Percentiles rank a stretch among this genome's conserved stretches.
Evolutionary conservation across 2,888 invertebrate genomes (phyloP).

Genomic region (Drosophila algonquin): DNA sequence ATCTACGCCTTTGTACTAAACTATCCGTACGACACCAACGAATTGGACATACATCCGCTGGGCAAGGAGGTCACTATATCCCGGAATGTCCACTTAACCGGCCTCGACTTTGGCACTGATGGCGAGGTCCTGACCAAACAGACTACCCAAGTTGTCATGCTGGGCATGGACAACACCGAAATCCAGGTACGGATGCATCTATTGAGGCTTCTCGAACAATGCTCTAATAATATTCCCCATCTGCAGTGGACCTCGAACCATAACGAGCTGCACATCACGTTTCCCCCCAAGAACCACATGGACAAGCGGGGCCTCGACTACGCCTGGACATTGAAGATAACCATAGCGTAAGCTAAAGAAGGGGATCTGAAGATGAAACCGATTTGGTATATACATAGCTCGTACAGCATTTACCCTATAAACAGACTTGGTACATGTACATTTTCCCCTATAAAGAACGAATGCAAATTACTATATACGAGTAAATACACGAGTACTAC

Average conservation of each 20-base stretch:
- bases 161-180: conserved; percentile 84
- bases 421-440: no score
- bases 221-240: not conserved
- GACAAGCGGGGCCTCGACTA: conserved; percentile 80
- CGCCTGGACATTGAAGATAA: conserved; percentile 83
- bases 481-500: no score
- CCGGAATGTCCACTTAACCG: conserved; percentile 60
- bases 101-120: conserved; percentile 54
- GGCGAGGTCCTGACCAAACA: conserved; percentile 42
- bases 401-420: no score
- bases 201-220: not conserved
- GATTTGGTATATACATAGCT: no score
- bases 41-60: conserved; percentile 85
- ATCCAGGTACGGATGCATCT: conserved; percentile 60
- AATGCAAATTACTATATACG: no score
- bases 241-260: conserved; percentile 74
- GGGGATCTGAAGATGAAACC: not conserved
- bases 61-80: conserved; percentile 52
- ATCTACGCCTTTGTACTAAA: conserved; percentile 89
- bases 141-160: conserved; percentile 79
- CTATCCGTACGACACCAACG: conserved; percentile 87
- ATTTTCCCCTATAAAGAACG: no score
- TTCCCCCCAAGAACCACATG: conserved; percentile 82
- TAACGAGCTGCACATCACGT: conserved; percentile 72
- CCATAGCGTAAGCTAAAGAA: conserved; percentile 36